phyloP scores from a whole-genome alignment of 2,888 invertebrate genomes.

The Tetragnatha montana region DNA sequence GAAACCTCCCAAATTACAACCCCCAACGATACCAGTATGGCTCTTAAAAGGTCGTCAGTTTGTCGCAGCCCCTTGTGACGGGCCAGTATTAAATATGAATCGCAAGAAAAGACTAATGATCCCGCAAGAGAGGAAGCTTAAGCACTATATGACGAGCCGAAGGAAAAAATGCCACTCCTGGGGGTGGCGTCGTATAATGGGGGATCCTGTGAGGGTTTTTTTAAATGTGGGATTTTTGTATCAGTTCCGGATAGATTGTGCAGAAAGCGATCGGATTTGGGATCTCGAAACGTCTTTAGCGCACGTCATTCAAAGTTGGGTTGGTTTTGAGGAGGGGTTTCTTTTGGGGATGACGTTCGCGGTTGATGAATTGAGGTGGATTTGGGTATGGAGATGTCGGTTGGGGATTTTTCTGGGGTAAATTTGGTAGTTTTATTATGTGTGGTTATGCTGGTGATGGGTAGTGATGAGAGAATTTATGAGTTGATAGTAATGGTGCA shows the following conservation, averaged over 20 bases:
- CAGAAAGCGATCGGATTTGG: constrained; percentile 21
- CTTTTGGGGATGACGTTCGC: too few species aligned
- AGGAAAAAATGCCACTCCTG: constrained; percentile 30
- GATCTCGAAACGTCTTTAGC: constrained; percentile 3
- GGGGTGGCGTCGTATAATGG: constrained; percentile 18
- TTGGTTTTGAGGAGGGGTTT: background rate
- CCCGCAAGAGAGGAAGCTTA: constrained; percentile 34
- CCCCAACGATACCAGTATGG: background rate
- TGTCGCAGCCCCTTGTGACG: constrained; percentile 60
- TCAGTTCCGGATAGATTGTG: constrained; percentile 30
- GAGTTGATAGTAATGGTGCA: too few species aligned
- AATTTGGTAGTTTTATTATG: too few species aligned
- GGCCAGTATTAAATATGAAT: constrained; percentile 69
- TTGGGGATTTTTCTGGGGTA: too few species aligned
- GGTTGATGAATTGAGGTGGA: too few species aligned
- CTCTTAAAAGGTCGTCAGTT: constrained; percentile 4
- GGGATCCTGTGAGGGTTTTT: constrained; percentile 22
- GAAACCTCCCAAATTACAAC: background rate
- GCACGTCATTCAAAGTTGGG: background rate
- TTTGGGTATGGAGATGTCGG: too few species aligned
- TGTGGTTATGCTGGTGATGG: too few species aligned
- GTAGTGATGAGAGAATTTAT: too few species aligned
- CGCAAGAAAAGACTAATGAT: constrained; percentile 69
- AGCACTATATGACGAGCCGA: constrained; percentile 67
- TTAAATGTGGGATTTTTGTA: constrained; percentile 28